These are phyloP conservation scores for Drosophila simulans DNA, from an alignment of 1,140 invertebrate species.

Conservation along the genomic window DNA sequence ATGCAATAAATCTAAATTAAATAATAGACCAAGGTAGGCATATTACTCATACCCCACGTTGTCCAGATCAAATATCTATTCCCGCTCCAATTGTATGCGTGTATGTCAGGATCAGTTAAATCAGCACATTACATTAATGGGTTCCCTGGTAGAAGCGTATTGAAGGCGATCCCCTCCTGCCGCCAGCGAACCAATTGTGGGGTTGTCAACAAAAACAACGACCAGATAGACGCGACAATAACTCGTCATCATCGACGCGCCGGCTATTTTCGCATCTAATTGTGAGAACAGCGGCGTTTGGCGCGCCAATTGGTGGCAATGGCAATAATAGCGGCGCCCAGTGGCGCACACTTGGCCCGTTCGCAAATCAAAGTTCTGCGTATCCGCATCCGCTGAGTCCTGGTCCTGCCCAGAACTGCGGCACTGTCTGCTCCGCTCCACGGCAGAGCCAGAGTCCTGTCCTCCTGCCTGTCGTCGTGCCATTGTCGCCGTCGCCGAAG, in stretches of 20 bases:
- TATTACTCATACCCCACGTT: conserved; percentile 9
- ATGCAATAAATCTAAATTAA: too few relatives aligned
- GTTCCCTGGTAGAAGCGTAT: background rate
- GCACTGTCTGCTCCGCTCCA: conserved; percentile 27
- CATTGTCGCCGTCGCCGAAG: conserved; percentile 55
- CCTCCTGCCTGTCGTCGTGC: conserved; percentile 45
- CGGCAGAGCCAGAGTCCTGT: conserved; percentile 23
- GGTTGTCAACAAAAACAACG: conserved; percentile 52
- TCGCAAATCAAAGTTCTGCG: conserved; percentile 73
- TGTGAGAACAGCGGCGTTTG: conserved; percentile 68
- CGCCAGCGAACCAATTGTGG: conserved; percentile 1
- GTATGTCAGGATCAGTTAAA: background rate
- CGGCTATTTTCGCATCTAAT: conserved; percentile 71
- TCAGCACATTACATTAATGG: too few relatives aligned
- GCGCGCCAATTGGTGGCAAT: conserved; percentile 73
- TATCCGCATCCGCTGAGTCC: conserved; percentile 55
- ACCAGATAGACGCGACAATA: conserved; percentile 54
- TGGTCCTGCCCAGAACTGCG: conserved; percentile 35
- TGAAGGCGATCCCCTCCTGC: background rate
- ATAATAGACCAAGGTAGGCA: background rate
- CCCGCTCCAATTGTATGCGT: too few relatives aligned
- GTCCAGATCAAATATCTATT: background rate
- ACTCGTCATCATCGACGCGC: conserved; percentile 64
- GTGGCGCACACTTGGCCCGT: conserved; percentile 56
- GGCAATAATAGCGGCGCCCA: conserved; percentile 76